Evolutionary conservation across 2,888 invertebrate species (phyloP).

Genomic region (Pterostichus madidus): DNA sequence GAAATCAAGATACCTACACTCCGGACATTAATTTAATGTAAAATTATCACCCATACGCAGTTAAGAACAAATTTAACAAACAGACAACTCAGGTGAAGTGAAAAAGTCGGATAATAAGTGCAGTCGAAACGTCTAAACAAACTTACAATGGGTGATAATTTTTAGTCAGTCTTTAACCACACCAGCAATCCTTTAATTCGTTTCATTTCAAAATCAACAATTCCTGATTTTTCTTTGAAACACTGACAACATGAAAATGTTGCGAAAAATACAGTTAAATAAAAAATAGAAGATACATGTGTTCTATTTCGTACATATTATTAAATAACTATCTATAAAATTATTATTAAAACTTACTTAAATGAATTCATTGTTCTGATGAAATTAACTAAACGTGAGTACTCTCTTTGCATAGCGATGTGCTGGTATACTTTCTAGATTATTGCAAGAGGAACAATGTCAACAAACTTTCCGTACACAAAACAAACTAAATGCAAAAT

Average conservation of each 20-base stretch:
- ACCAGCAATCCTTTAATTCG: constrained; percentile 62
- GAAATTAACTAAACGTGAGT: constrained; percentile 44
- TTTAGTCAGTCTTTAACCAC: constrained; percentile 63
- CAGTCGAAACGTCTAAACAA: constrained; percentile 32
- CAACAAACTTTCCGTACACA: constrained; percentile 14
- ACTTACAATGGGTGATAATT: constrained; percentile 58
- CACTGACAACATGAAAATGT: constrained; percentile 36
- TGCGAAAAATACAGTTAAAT: constrained; percentile 48
- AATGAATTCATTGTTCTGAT: constrained; percentile 43
- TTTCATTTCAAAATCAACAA: constrained; percentile 53
- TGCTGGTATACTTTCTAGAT: constrained; percentile 52
- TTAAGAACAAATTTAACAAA: constrained; percentile 49
- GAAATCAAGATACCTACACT: constrained; percentile 51
- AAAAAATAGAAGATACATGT: constrained; percentile 49
- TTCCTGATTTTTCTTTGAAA: constrained; percentile 46
- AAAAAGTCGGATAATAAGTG: constrained; percentile 51
- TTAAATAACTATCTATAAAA: constrained; percentile 47
- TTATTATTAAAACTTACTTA: constrained; percentile 43
- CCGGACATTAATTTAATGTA: constrained; percentile 52
- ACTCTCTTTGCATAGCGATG: constrained; percentile 41
- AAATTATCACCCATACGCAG: constrained; percentile 59
- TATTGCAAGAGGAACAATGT: constrained; percentile 59
- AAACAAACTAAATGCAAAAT: constrained; percentile 50
- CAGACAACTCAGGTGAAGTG: constrained; percentile 22
- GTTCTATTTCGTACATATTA: constrained; percentile 48